Conservation (phyloP, 2,888 invertebrate species). For the Archips crataeganus region DNA sequence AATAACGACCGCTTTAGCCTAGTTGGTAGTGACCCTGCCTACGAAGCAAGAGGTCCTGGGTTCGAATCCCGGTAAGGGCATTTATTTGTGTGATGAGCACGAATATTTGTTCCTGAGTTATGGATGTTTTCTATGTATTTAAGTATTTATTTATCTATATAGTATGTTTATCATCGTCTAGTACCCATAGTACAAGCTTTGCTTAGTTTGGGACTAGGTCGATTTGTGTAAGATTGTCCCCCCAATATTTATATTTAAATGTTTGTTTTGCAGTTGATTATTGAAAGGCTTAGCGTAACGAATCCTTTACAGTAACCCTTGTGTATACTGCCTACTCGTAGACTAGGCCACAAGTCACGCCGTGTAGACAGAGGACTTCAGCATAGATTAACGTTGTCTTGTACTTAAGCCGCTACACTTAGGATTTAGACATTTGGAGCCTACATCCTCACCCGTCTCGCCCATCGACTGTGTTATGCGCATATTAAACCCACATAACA, state of each 20-base stretch:
- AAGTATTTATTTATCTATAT: too few species aligned
- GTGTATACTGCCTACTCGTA: neutral
- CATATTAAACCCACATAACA: slow-evolving; percentile 75
- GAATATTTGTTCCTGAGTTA: too few species aligned
- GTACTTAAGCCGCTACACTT: slow-evolving; percentile 29
- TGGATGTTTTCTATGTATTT: too few species aligned
- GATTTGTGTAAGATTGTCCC: too few species aligned
- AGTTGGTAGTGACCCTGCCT: too few species aligned
- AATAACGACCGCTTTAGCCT: too few species aligned
- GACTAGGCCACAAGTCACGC: slow-evolving; percentile 33
- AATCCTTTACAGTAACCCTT: neutral
- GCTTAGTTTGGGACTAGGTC: too few species aligned
- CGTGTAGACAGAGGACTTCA: slow-evolving; percentile 40
- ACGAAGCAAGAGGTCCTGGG: too few species aligned
- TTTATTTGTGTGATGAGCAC: too few species aligned
- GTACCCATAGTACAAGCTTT: too few species aligned
- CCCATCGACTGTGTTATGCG: slow-evolving; percentile 57
- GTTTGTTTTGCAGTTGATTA: neutral
- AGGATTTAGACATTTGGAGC: slow-evolving; percentile 24
- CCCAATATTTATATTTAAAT: neutral
- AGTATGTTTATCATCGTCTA: too few species aligned
- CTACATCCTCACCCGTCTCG: neutral
- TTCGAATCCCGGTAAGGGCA: too few species aligned
- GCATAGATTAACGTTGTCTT: slow-evolving; percentile 56
- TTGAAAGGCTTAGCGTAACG: neutral